Percentiles rank a stretch among this genome's conserved stretches.
phyloP scores from a whole-genome alignment of 2,797 vertebrate species.

The Lacerta viridis region DNA sequence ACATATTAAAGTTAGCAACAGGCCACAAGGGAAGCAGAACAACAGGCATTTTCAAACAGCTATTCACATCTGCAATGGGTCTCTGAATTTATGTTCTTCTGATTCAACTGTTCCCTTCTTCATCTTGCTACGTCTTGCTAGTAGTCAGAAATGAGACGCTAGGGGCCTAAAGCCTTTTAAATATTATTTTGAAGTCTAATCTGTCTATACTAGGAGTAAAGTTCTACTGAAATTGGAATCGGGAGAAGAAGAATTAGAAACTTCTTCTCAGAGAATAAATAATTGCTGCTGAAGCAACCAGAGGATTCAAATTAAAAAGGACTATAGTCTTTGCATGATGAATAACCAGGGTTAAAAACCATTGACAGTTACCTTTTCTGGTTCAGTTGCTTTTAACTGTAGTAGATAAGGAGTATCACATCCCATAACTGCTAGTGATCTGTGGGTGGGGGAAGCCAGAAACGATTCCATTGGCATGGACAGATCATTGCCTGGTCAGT shows the following conservation, averaged over 20 bases:
- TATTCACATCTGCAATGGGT: no score
- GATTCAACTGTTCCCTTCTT: not conserved
- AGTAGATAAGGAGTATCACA: not conserved
- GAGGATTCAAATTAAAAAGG: slow-evolving; percentile 3
- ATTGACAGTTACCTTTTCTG: no score
- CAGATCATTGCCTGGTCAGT: no score
- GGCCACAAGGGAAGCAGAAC: not conserved
- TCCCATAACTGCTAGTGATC: not conserved
- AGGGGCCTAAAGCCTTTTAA: not conserved
- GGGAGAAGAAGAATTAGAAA: not conserved
- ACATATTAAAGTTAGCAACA: not conserved
- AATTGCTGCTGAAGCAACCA: slow-evolving; percentile 1
- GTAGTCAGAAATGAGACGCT: not conserved
- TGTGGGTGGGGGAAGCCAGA: not conserved
- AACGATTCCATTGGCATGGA: no score
- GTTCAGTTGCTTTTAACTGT: not conserved
- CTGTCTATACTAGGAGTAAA: not conserved
- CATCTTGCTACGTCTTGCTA: not conserved
- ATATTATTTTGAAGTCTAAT: not conserved
- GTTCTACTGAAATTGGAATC: not conserved
- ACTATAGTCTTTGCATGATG: not conserved
- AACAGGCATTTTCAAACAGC: not conserved
- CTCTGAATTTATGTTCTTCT: not conserved
- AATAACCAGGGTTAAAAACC: not conserved
- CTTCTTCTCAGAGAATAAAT: not conserved